Conservation (phyloP, 2,113 vertebrate species). For the Engraulis encrasicolus region DNA sequence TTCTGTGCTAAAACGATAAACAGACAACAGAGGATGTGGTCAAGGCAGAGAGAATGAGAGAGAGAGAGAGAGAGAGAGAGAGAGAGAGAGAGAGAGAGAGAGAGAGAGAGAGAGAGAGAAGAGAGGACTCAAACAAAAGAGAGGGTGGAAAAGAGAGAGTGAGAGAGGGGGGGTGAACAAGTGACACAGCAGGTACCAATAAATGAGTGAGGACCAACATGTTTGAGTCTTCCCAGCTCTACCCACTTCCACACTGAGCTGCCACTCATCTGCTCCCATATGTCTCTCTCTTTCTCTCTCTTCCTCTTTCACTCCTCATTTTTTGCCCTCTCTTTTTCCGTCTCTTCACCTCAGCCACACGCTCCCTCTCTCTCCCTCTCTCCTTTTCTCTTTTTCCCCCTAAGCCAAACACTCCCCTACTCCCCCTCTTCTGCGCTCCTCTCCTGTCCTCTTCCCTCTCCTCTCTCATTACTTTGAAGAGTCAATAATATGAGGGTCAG, state of each 20-base stretch:
- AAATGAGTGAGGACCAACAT: neutral
- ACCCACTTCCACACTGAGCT: neutral
- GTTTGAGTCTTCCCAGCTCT: neutral
- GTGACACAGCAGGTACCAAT: neutral
- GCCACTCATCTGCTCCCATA: conserved; percentile 21
- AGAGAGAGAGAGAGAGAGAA: neutral
- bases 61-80: neutral
- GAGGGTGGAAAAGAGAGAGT: neutral
- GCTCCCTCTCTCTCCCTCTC: conserved; percentile 17
- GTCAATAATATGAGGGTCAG: conserved; percentile 69
- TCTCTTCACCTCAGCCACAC: conserved; percentile 36
- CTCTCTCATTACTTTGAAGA: conserved; percentile 64
- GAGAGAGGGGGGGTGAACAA: neutral
- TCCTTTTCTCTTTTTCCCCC: conserved; percentile 54
- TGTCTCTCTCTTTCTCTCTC: conserved; percentile 24
- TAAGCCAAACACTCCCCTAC: neutral
- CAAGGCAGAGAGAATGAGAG: no score
- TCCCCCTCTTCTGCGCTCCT: no score
- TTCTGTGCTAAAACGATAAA: neutral
- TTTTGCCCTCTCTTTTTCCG: conserved; percentile 5
- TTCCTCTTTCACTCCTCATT: conserved; percentile 7
- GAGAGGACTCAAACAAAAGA: no score
- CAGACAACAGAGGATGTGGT: neutral
- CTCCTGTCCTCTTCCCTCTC: conserved; percentile 48
- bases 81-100: neutral